These are phyloP conservation scores for Intellagama lesueurii DNA, from an alignment of 2,797 vertebrate species.

Conservation along the genomic window DNA sequence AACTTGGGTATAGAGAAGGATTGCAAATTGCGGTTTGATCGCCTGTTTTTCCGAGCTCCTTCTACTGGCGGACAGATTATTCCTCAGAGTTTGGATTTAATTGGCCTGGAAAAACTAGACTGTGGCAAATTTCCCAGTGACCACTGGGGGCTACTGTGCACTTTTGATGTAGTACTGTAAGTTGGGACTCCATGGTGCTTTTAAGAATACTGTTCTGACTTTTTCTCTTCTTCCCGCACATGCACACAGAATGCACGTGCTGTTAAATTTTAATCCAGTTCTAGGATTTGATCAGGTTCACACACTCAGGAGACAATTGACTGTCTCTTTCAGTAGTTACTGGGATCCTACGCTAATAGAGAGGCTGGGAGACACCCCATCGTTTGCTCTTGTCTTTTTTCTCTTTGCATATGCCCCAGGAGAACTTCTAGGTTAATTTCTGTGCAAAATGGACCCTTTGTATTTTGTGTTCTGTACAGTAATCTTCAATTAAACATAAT, in stretches of 20 bases:
- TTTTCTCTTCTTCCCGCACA: not conserved
- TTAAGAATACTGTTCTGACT: not conserved
- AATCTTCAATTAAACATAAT: not conserved
- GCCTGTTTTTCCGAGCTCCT: conserved; percentile 85
- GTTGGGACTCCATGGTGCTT: not conserved
- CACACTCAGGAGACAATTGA: fast-evolving
- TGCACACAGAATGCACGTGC: not conserved
- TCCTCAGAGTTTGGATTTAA: conserved; percentile 88
- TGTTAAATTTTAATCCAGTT: conserved; percentile 5
- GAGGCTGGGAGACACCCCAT: not conserved
- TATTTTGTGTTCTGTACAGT: not conserved
- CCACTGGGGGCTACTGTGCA: conserved; percentile 96
- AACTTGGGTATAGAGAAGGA: conserved; percentile 81
- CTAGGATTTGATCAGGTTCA: not conserved
- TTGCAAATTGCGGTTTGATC: conserved; percentile 90
- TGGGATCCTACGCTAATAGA: conserved; percentile 17
- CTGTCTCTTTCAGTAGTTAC: not conserved
- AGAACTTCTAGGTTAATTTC: not conserved
- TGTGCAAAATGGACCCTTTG: not conserved
- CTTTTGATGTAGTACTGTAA: conserved; percentile 80
- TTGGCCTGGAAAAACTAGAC: conserved; percentile 93
- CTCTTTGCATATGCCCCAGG: not conserved
- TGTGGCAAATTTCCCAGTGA: conserved; percentile 93
- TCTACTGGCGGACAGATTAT: conserved; percentile 70
- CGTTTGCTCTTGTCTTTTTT: not conserved